phyloP scores from a whole-genome alignment of 2,797 vertebrate genomes.

The Tolypeutes matacus region DNA sequence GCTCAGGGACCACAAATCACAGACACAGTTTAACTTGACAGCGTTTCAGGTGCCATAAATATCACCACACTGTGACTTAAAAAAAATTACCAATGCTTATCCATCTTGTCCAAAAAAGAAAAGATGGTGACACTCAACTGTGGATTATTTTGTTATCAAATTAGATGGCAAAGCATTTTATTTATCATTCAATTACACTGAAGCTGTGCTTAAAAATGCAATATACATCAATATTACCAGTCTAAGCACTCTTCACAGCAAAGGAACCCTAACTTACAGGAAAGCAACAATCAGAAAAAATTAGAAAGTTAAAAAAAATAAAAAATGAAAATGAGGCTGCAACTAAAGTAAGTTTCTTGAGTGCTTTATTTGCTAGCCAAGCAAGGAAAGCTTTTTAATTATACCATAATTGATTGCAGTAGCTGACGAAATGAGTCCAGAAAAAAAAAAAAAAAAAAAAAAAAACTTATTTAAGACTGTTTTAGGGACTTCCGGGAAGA shows the following conservation, averaged over 20 bases:
- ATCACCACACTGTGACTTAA: background rate
- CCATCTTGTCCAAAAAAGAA: background rate
- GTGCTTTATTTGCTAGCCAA: background rate
- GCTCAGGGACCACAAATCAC: background rate
- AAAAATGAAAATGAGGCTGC: background rate
- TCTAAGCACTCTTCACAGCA: background rate
- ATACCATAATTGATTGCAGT: background rate
- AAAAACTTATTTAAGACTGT: background rate
- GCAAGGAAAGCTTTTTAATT: background rate
- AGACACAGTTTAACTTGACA: background rate
- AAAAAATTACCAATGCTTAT: background rate
- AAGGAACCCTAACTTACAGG: background rate
- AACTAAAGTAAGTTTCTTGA: background rate
- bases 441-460: conserved; percentile 2
- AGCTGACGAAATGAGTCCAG: background rate
- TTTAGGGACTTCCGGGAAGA: no score
- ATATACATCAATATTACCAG: background rate
- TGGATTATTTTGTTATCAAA: background rate
- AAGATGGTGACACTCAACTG: background rate
- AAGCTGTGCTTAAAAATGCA: background rate
- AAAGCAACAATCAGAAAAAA: background rate
- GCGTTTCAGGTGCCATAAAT: background rate
- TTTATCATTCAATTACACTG: background rate
- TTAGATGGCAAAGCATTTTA: background rate
- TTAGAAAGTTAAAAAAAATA: background rate